Conservation (phyloP, 2,888 invertebrate species). For the Periphyllus acericola region DNA sequence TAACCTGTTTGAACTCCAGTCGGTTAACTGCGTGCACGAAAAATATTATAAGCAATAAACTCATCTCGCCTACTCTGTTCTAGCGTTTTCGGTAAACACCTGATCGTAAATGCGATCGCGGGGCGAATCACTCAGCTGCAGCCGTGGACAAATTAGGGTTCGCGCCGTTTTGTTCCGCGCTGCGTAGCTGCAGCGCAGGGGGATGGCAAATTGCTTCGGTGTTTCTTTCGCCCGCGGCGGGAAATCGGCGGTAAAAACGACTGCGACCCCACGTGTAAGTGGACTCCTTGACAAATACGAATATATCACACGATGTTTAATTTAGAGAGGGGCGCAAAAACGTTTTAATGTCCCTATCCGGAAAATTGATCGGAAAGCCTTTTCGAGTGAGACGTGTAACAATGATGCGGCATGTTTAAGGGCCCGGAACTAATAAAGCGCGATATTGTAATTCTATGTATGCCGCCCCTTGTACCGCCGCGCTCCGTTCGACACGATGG, state of each 20-base stretch:
- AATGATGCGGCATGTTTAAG: slow-evolving; percentile 51
- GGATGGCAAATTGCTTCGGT: slow-evolving; percentile 19
- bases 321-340: slow-evolving; percentile 36
- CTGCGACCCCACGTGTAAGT: slow-evolving; percentile 7
- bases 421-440: slow-evolving; percentile 59
- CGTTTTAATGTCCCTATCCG: slow-evolving; percentile 43
- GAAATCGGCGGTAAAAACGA: slow-evolving; percentile 32
- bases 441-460: slow-evolving; percentile 46
- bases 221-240: slow-evolving; percentile 30
- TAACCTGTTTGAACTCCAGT: too few relatives aligned
- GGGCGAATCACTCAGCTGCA: neutral
- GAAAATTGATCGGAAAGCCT: slow-evolving; percentile 58
- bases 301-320: slow-evolving; percentile 50
- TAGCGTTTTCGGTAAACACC: neutral
- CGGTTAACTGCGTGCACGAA: neutral
- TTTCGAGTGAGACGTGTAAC: slow-evolving; percentile 51
- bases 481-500: neutral
- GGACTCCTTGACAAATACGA: slow-evolving; percentile 3
- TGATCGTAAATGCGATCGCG: neutral
- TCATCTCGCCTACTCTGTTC: neutral
- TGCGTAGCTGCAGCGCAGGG: neutral
- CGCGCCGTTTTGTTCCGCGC: neutral
- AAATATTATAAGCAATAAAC: neutral
- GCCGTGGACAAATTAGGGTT: neutral
- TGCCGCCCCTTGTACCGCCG: neutral